These are phyloP conservation scores for Cylloceria caligata DNA, from an alignment of 2,888 invertebrate genomes.

Conservation along the genomic window DNA sequence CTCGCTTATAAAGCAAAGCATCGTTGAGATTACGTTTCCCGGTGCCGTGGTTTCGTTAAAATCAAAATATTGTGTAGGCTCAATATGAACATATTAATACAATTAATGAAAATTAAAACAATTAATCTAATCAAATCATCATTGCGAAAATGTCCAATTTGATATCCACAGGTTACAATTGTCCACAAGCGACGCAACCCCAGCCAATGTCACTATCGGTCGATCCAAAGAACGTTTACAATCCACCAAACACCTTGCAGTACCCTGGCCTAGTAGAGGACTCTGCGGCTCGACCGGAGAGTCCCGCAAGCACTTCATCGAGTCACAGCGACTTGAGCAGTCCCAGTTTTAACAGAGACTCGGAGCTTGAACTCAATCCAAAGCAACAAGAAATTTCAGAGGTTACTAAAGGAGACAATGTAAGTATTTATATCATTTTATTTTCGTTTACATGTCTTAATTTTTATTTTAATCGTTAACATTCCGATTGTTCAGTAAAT, in stretches of 20 bases:
- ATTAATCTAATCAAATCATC: neutral
- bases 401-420: constrained; percentile 54
- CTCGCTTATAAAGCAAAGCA: no score
- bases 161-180: constrained; percentile 81
- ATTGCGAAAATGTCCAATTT: neutral
- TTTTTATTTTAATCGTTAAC: constrained; percentile 14
- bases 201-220: constrained; percentile 90
- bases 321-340: constrained; percentile 89
- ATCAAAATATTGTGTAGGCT: no score
- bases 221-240: constrained; percentile 90
- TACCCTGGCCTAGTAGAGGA: constrained; percentile 89
- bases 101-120: neutral
- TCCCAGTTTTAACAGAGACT: constrained; percentile 89
- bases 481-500: constrained; percentile 29
- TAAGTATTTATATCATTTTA: constrained; percentile 26
- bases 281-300: constrained; percentile 86
- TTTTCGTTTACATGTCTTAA: constrained; percentile 26
- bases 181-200: constrained; percentile 84
- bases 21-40: no score
- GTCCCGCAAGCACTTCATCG: constrained; percentile 91
- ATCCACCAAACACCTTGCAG: constrained; percentile 95
- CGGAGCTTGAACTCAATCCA: constrained; percentile 88
- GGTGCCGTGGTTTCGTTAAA: no score
- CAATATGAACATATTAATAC: neutral
- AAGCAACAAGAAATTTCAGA: constrained; percentile 82